phyloP scores from a whole-genome alignment of 2,888 invertebrate species.

The Drosophila pegasa region DNA sequence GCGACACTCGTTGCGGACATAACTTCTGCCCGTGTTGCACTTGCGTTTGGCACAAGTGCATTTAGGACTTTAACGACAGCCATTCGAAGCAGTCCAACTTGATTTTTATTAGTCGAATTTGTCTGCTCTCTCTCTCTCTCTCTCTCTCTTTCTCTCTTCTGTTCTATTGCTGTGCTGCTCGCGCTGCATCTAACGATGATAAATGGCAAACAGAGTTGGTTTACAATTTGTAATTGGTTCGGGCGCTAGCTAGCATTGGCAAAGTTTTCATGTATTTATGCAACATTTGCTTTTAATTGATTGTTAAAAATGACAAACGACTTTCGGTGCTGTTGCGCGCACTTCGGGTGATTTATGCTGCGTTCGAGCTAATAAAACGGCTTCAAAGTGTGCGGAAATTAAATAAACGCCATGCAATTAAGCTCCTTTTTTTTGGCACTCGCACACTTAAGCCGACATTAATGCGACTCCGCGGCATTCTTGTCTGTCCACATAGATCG shows the following conservation, averaged over 20 bases:
- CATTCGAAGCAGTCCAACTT: slow-evolving; percentile 39
- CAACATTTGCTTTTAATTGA: slow-evolving; percentile 80
- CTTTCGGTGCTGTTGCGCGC: slow-evolving; percentile 30
- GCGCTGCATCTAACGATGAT: slow-evolving; percentile 57
- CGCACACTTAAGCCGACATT: slow-evolving; percentile 70
- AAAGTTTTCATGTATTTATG: slow-evolving; percentile 75
- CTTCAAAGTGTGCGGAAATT: slow-evolving; percentile 45
- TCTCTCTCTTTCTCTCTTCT: background rate
- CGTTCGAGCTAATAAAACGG: slow-evolving; percentile 70
- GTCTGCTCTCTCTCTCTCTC: background rate
- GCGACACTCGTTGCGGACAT: background rate
- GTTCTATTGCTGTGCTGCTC: background rate
- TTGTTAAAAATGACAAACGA: slow-evolving; percentile 78
- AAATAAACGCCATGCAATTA: slow-evolving; percentile 69
- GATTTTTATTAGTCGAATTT: slow-evolving; percentile 52
- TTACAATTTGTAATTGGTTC: slow-evolving; percentile 55
- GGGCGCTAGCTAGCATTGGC: slow-evolving; percentile 22
- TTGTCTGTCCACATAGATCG: background rate
- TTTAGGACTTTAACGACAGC: slow-evolving; percentile 28
- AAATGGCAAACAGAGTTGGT: slow-evolving; percentile 50
- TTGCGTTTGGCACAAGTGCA: slow-evolving; percentile 19
- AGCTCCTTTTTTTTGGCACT: slow-evolving; percentile 39
- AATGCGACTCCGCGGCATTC: slow-evolving; percentile 52
- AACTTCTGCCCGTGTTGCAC: slow-evolving; percentile 7
- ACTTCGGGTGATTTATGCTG: slow-evolving; percentile 61